These are phyloP conservation scores for Coturnix japonica DNA, from an alignment of 2,113 vertebrate genomes.

Conservation along the genomic window DNA sequence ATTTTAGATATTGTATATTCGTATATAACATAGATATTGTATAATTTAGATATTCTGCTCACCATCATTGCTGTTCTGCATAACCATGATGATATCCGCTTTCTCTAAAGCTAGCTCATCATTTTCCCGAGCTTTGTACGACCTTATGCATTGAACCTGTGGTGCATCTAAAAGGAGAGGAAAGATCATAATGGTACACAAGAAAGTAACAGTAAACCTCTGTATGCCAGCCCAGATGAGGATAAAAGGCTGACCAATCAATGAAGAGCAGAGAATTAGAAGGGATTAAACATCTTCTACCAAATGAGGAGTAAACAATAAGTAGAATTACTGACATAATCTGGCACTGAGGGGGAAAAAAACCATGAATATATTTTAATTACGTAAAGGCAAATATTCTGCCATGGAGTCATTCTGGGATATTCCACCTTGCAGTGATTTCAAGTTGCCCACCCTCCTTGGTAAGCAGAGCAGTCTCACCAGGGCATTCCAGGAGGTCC, in stretches of 20 bases:
- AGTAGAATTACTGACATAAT: background rate
- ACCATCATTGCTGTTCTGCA: conserved; percentile 90
- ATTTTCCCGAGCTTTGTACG: conserved; percentile 89
- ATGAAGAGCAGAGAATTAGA: background rate
- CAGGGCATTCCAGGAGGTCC: conserved; percentile 76
- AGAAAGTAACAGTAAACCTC: background rate
- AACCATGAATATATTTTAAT: background rate
- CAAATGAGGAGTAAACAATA: background rate
- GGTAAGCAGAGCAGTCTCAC: conserved; percentile 62
- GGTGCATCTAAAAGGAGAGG: conserved; percentile 76
- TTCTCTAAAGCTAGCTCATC: conserved; percentile 95
- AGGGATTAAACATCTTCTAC: background rate
- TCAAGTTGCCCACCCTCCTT: background rate
- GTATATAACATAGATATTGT: too few species aligned
- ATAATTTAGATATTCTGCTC: conserved; percentile 55
- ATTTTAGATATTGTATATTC: background rate
- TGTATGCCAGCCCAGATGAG: background rate
- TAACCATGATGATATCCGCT: conserved; percentile 91
- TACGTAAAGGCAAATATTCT: background rate
- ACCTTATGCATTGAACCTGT: conserved; percentile 93
- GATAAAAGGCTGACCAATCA: background rate
- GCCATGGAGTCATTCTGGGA: background rate
- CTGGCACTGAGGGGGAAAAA: background rate
- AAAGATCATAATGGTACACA: background rate
- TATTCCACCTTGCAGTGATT: background rate